Evolutionary conservation across 2,797 vertebrate species (phyloP).

Genomic region (Propithecus deckenii): DNA sequence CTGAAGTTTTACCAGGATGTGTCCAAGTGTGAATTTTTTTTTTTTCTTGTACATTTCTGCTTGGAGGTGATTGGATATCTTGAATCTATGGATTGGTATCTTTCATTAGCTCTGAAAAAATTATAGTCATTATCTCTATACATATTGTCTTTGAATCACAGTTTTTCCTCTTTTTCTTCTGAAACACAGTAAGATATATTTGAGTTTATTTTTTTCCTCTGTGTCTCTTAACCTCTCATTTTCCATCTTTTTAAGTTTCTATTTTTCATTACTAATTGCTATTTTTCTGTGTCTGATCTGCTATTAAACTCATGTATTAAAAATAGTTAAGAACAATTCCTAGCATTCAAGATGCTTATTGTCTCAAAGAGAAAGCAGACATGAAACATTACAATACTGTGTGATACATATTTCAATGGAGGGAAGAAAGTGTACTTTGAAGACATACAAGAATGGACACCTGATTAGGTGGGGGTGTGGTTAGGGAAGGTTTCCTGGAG

Average conservation of each 20-base stretch:
- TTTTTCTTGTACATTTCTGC: neutral
- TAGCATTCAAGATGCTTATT: neutral
- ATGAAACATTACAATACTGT: conserved; percentile 18
- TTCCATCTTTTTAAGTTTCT: neutral
- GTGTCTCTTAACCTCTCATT: neutral
- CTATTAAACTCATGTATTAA: neutral
- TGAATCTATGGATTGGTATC: neutral
- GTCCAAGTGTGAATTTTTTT: neutral
- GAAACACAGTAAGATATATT: neutral
- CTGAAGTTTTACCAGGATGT: neutral
- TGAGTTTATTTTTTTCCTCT: neutral
- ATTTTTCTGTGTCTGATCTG: conserved; percentile 3
- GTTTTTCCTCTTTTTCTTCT: neutral
- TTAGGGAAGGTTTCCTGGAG: neutral
- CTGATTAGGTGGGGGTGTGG: neutral
- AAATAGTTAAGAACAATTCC: neutral
- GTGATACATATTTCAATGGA: neutral
- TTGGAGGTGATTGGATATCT: neutral
- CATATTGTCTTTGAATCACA: neutral
- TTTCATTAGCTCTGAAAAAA: neutral
- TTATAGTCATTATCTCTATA: neutral
- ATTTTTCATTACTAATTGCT: neutral
- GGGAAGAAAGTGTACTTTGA: neutral
- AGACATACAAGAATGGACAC: neutral
- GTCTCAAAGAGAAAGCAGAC: neutral